A percentile compares a stretch with the other conserved stretches of the same genome.
Evolutionary conservation across 2,797 vertebrate genomes (phyloP).

Genomic region (Astyanax mexicanus): DNA sequence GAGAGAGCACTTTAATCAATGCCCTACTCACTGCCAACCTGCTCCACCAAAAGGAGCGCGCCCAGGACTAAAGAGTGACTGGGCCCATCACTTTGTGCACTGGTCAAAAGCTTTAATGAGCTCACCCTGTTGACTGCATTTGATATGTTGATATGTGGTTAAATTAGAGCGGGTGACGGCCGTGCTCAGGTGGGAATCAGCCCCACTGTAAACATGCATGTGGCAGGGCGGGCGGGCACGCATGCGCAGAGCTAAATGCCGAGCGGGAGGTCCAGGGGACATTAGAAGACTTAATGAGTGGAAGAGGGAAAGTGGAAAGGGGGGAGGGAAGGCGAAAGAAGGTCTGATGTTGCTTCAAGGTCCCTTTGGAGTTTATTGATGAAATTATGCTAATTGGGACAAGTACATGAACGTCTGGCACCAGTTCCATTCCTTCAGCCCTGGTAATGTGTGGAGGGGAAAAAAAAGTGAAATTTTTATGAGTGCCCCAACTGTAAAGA

Average conservation of each 20-base stretch:
- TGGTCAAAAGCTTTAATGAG: conserved; percentile 56
- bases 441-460: conserved; percentile 20
- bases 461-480: conserved; percentile 33
- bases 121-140: conserved; percentile 48
- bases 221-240: neutral
- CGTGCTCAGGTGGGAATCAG: conserved; percentile 27
- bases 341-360: conserved; percentile 55
- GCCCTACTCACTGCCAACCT: conserved; percentile 54
- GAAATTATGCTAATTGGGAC: conserved; percentile 60
- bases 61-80: conserved; percentile 44
- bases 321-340: conserved; percentile 10
- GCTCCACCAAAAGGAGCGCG: conserved; percentile 34
- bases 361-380: conserved; percentile 61
- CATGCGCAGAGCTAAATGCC: conserved; percentile 44
- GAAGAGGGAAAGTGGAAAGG: conserved; percentile 22
- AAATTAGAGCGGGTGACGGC: conserved; percentile 13
- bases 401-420: conserved; percentile 55
- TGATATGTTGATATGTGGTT: conserved; percentile 52
- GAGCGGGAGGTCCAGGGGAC: conserved; percentile 33
- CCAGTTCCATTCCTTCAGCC: conserved; percentile 40
- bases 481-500: conserved; percentile 46
- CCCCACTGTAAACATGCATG: conserved; percentile 9
- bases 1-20: conserved; percentile 63
- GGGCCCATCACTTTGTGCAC: conserved; percentile 36
- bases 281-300: conserved; percentile 47